Base-by-base conservation (phyloP, 2,888 invertebrate genomes). In the Melanchra persicariae region DNA sequence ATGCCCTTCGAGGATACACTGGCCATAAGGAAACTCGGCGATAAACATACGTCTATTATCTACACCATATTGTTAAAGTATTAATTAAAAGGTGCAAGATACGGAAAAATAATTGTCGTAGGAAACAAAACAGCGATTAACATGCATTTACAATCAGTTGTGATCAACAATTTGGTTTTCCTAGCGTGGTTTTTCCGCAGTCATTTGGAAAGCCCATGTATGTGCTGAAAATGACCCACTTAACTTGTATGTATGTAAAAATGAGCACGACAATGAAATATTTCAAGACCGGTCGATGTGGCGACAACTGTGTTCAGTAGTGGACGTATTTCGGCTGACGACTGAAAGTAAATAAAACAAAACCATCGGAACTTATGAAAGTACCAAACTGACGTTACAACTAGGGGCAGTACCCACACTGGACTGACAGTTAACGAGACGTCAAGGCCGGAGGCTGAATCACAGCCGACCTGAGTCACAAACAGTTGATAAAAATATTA, bases 1-100 rank as follows among this genome's bases (percentile, higher is more conserved):
- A 52, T 37, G 66, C 74, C 67, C 67, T 62, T 71, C 62, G 40
- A 58, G 12, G 12, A 6, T n/a, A 57, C 24, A 22, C 47, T 19
- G n/a, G 10, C 34, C 10, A 80, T 80, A 80, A 80, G 81, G 81
- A 77, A 75, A 67, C 58, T 51, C 8, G n/a, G 34, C 57, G 22
- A 10, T 49, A 67, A 54, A 63, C 30, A 58, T 22, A 26, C 17
- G 30, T 8, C 22, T 12, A 54, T 26, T 75, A 47, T 12, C 4
- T 55, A 0, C 4, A 37, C n/a, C 22, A 40, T 63, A 24, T 26
- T 34, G 19, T 51, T 52, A 24, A 45, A 40, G 47, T 19, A 57
- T 40, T 59, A 51, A 79, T 67, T 63, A 77, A 24, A 7, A 60
- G 10, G 34, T n/a, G n/a, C 7, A 12, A 15, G 24, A 1, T 30